phyloP scores from a whole-genome alignment of 2,888 invertebrate genomes.

The Gerris lacustris region DNA sequence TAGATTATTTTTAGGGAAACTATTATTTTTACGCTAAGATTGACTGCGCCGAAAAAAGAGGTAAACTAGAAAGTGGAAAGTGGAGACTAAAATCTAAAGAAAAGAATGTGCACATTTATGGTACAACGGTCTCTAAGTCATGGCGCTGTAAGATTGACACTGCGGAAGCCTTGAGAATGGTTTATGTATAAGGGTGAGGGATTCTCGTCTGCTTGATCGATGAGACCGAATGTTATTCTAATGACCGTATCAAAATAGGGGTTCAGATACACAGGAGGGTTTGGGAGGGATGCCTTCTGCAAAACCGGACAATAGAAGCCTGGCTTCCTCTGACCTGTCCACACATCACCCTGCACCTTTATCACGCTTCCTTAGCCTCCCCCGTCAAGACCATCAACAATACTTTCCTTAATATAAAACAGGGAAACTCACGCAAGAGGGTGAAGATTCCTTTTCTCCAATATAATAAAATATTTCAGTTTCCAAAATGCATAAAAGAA shows the following conservation, averaged over 20 bases:
- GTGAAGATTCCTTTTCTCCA: too few relatives aligned
- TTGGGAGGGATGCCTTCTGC: neutral
- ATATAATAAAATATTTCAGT: too few relatives aligned
- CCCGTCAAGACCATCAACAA: neutral
- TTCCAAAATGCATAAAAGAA: too few relatives aligned
- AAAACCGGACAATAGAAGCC: slow-evolving; percentile 3
- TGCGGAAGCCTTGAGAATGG: neutral
- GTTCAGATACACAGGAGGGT: neutral
- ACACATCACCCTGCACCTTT: neutral
- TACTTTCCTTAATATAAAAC: neutral
- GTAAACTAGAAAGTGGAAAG: neutral
- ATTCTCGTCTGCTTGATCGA: neutral
- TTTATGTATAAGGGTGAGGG: neutral
- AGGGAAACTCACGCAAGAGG: too few relatives aligned
- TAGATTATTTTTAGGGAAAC: too few relatives aligned
- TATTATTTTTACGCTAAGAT: too few relatives aligned
- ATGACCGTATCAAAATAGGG: slow-evolving; percentile 10
- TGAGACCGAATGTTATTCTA: slow-evolving; percentile 2
- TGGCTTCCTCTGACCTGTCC: neutral
- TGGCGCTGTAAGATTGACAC: neutral
- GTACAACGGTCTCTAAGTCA: neutral
- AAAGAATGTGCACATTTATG: neutral
- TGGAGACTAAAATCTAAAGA: neutral
- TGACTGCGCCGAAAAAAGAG: too few relatives aligned
- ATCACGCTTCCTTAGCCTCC: neutral